Evolutionary conservation across 2,888 invertebrate species (phyloP).

Genomic region (Lobophora halterata): DNA sequence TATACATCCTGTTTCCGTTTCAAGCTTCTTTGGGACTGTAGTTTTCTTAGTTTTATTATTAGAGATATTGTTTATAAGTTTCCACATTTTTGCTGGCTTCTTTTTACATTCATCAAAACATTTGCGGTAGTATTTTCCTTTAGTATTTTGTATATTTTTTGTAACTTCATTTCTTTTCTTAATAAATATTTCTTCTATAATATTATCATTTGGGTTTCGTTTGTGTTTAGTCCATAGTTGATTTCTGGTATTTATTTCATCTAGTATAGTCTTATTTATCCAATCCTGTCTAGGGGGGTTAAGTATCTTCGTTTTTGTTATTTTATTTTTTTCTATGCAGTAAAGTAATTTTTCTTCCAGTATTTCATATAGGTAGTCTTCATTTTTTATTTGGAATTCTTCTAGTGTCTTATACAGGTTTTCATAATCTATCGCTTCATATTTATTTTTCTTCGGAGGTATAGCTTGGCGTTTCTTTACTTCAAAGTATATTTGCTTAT

Average conservation of each 20-base stretch:
- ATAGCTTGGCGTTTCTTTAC: not conserved
- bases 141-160: constrained; percentile 5
- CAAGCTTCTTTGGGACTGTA: constrained; percentile 11
- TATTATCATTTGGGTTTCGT: not conserved
- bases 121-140: constrained; percentile 15
- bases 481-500: not conserved
- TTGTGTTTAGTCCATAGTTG: constrained; percentile 16
- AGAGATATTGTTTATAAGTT: constrained; percentile 9
- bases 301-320: constrained; percentile 9
- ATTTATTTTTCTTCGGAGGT: constrained; percentile 9
- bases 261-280: constrained; percentile 27
- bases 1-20: not conserved
- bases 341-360: constrained; percentile 2
- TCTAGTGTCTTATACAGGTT: not conserved
- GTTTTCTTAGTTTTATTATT: constrained; percentile 18
- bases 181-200: not conserved
- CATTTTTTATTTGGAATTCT: not conserved
- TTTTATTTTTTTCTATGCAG: constrained; percentile 4
- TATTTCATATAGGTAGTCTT: not conserved
- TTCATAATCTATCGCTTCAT: not conserved
- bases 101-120: constrained; percentile 13
- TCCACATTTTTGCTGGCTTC: constrained; percentile 1
- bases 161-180: not conserved
- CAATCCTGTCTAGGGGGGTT: constrained; percentile 20
- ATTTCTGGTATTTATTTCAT: constrained; percentile 21